Conservation (phyloP, 1,140 invertebrate species). For the Drosophila rufa region DNA sequence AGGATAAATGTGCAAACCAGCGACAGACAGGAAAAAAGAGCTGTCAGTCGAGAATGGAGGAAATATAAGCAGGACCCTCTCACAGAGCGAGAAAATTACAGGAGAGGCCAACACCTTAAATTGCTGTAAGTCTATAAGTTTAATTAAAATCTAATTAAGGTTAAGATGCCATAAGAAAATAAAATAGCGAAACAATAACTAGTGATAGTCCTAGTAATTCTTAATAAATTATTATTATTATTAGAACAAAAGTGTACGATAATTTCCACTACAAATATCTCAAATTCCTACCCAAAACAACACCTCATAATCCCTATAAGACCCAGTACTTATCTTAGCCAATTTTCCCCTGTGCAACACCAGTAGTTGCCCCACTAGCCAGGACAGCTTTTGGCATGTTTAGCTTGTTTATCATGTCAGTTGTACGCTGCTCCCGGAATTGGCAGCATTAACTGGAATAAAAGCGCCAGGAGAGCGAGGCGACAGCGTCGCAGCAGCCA, state of each 20-base stretch:
- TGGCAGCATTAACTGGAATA: constrained; percentile 72
- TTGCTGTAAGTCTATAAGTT: neutral
- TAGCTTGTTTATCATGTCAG: constrained; percentile 79
- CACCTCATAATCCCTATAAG: neutral
- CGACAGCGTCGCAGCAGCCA: constrained; percentile 47
- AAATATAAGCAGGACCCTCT: constrained; percentile 3
- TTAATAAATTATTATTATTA: too few species aligned
- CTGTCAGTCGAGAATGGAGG: constrained; percentile 48
- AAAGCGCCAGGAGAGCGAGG: constrained; percentile 21
- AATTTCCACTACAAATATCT: too few species aligned
- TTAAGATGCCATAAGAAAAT: neutral
- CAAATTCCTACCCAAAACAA: neutral
- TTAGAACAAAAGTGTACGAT: too few species aligned
- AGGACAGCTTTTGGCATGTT: constrained; percentile 38
- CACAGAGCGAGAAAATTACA: constrained; percentile 1
- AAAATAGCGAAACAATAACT: neutral
- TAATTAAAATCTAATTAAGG: neutral
- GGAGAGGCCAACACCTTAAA: neutral
- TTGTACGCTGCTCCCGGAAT: constrained; percentile 62
- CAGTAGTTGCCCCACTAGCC: constrained; percentile 13
- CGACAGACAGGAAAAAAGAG: constrained; percentile 75
- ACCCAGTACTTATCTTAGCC: neutral
- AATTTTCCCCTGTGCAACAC: neutral
- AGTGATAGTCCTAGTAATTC: neutral
- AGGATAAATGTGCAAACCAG: constrained; percentile 82